Percentiles rank a stretch among this genome's conserved stretches.
Evolutionary conservation across 1,140 invertebrate genomes (phyloP).

Genomic region (Rhynchophorus ferrugineus): DNA sequence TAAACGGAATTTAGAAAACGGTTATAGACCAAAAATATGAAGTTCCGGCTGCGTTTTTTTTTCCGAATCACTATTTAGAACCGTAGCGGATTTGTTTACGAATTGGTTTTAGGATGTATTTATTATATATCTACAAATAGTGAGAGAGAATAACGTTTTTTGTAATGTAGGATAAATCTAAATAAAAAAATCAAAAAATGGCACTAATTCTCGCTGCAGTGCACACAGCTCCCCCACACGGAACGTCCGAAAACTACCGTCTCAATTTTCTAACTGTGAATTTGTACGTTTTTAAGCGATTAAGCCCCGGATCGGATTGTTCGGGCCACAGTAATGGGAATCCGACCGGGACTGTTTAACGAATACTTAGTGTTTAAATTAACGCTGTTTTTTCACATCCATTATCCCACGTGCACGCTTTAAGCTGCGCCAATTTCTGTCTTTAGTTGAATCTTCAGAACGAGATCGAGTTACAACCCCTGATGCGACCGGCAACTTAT

Average conservation of each 20-base stretch:
- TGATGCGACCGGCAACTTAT: no score
- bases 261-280: constrained; percentile 21
- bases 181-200: constrained; percentile 19
- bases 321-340: no score
- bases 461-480: no score
- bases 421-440: not conserved
- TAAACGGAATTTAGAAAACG: not conserved
- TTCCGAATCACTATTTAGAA: not conserved
- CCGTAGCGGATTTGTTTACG: not conserved
- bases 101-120: not conserved
- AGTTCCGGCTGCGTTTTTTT: not conserved
- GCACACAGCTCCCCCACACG: constrained; percentile 31
- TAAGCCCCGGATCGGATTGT: not conserved
- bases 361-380: constrained; percentile 2
- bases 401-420: constrained; percentile 13
- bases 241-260: constrained; percentile 30
- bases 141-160: not conserved
- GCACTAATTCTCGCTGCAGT: constrained; percentile 35
- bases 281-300: constrained; percentile 10
- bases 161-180: constrained; percentile 18
- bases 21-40: not conserved
- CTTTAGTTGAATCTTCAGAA: not conserved
- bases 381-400: constrained; percentile 7
- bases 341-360: not conserved
- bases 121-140: not conserved